phyloP scores from a whole-genome alignment of 2,797 vertebrate genomes.

The Cephalopachus bancanus region DNA sequence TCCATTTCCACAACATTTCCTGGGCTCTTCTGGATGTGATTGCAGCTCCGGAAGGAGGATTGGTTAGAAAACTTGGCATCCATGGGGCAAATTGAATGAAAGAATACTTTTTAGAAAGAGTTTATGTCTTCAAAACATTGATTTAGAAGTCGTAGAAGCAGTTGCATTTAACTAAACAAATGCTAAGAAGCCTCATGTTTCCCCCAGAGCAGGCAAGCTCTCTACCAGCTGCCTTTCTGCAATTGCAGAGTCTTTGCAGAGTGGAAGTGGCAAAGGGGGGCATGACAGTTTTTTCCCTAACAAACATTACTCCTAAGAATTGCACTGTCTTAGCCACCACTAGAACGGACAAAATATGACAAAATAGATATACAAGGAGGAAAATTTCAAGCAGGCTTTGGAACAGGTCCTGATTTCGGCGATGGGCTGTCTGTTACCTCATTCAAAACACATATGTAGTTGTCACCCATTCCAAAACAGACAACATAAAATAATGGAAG shows the following conservation, averaged over 20 bases:
- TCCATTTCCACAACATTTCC: constrained; percentile 54
- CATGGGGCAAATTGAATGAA: constrained; percentile 76
- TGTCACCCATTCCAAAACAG: constrained; percentile 55
- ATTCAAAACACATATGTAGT: constrained; percentile 40
- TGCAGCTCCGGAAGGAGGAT: constrained; percentile 62
- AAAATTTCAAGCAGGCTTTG: constrained; percentile 49
- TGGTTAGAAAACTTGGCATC: constrained; percentile 78
- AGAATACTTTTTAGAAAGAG: constrained; percentile 78
- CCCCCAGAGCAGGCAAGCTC: background rate
- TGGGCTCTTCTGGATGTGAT: constrained; percentile 76
- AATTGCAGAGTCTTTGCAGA: constrained; percentile 60
- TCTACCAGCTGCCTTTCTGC: constrained; percentile 73
- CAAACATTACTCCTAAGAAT: constrained; percentile 79
- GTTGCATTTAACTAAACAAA: constrained; percentile 78
- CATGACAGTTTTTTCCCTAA: constrained; percentile 75
- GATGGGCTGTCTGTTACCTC: constrained; percentile 20
- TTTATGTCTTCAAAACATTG: constrained; percentile 75
- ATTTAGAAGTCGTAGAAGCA: constrained; percentile 74
- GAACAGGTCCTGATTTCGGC: constrained; percentile 69
- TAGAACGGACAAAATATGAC: constrained; percentile 62
- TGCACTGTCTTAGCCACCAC: constrained; percentile 49
- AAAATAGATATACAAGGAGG: constrained; percentile 66
- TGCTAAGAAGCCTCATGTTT: constrained; percentile 73
- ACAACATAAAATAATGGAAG: background rate
- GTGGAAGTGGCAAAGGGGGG: constrained; percentile 68